phyloP scores from a whole-genome alignment of 2,888 invertebrate species.

The Apodemia hepburni region DNA sequence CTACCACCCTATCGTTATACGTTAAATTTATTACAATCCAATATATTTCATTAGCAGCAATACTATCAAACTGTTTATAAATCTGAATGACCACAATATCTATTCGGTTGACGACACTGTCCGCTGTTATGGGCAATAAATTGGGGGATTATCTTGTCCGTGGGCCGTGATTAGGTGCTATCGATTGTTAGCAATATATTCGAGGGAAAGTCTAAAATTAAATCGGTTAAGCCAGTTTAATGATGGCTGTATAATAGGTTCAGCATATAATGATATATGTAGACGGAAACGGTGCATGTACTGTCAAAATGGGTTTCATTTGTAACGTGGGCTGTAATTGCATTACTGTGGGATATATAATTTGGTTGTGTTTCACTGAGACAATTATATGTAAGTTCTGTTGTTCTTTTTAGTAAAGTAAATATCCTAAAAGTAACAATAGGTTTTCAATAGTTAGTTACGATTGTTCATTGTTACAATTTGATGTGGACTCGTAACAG shows the following conservation, averaged over 20 bases:
- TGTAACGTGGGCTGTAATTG: conserved; percentile 9
- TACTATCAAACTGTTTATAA: conserved; percentile 57
- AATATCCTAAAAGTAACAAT: too few species aligned
- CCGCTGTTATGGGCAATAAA: conserved; percentile 70
- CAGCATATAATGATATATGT: conserved; percentile 27
- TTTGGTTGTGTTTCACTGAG: conserved; percentile 5
- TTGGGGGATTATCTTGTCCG: conserved; percentile 74
- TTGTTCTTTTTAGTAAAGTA: neutral
- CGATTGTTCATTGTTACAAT: too few species aligned
- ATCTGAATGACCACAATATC: conserved; percentile 56
- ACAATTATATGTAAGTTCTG: neutral
- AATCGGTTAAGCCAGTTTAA: conserved; percentile 69
- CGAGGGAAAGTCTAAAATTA: conserved; percentile 71
- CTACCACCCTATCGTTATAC: conserved; percentile 45
- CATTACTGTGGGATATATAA: neutral
- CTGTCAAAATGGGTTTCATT: neutral
- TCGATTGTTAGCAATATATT: conserved; percentile 51
- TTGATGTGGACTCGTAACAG: too few species aligned
- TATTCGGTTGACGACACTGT: conserved; percentile 62
- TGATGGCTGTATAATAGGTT: conserved; percentile 54
- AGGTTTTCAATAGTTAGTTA: too few species aligned
- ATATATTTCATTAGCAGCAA: conserved; percentile 69
- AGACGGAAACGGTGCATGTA: conserved; percentile 1
- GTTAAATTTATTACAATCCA: conserved; percentile 66
- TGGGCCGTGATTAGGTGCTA: conserved; percentile 66